Conservation (phyloP, 2,113 vertebrate genomes). For the Phylloscopus trochilus region DNA sequence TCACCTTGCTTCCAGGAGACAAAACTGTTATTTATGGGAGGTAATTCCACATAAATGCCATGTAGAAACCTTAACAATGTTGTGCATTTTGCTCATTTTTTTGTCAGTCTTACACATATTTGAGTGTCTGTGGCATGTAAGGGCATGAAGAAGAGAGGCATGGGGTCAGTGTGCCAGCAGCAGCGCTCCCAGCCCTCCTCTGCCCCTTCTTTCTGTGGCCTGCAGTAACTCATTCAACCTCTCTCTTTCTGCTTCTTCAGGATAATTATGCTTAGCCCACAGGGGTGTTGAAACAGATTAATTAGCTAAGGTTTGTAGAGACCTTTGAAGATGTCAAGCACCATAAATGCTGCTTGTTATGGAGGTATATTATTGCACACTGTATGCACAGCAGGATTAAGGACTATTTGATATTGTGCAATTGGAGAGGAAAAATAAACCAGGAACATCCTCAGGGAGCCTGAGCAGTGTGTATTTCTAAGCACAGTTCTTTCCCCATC, state of each 20-base stretch:
- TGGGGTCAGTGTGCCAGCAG: not conserved
- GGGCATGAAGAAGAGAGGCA: not conserved
- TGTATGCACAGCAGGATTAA: not conserved
- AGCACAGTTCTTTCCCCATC: not conserved
- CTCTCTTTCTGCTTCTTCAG: not conserved
- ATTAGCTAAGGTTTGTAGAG: slow-evolving; percentile 8
- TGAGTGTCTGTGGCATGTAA: not conserved
- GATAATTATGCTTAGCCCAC: not conserved
- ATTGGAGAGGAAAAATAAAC: not conserved
- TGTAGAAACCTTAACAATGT: not conserved
- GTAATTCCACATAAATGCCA: not conserved
- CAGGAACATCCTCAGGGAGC: not conserved
- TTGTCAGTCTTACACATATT: not conserved
- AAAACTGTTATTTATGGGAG: not conserved
- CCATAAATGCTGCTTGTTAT: not conserved
- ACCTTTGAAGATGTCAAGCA: slow-evolving; percentile 19
- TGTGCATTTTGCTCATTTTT: not conserved
- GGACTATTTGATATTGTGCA: not conserved
- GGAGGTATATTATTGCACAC: not conserved
- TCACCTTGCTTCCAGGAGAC: not conserved
- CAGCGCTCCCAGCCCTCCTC: not conserved
- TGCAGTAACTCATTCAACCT: not conserved
- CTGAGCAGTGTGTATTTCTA: not conserved
- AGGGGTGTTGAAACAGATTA: not conserved
- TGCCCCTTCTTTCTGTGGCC: not conserved